Evolutionary conservation across 2,888 invertebrate genomes (phyloP), one percentile per base, ranked within the genome.

Genomic region (Thera obeliscata): DNA sequence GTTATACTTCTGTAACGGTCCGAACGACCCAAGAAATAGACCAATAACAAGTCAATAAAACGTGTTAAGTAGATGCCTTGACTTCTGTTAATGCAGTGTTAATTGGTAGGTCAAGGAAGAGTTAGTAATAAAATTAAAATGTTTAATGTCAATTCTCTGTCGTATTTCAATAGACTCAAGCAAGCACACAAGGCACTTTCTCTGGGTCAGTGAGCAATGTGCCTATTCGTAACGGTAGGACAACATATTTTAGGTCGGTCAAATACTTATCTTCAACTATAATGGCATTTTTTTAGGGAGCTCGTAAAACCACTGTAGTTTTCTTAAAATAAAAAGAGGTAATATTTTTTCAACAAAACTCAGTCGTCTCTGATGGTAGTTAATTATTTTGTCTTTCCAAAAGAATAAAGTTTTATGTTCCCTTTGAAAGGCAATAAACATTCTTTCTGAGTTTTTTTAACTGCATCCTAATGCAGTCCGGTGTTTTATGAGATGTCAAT

Each of bases 381-480:
- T 86, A 86, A 85, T 86, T 82, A 82, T 81, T 77, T 78, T 79
- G 83, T 81, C 78, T 78, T 79, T 84, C 80, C 81, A 84, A 76
- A 83, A 86, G 87, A 87, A 87, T 56, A 68, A 88, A 82, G 50
- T 81, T 88, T 90, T 86, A 89, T 86, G 86, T 86, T 78, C 82
- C 65, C 76, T 84, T 87, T 82, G 81, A 81, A 82, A 75, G 78
- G 82, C 75, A 81, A 87, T 91, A 89, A 91, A 91, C 89, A 89
- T 88, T 90, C 87, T 84, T 89, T 81, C 83, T 71, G 73, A 80
- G 76, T 81, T 78, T 80, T 84, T 83, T 87, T 89, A 87, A 87
- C 85, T 85, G 81, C 83, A 78, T 82, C 83, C 84, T 86, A 85
- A 86, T 85, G 82, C 82, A 85, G 80, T 78, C 74, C 78, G 77